Conservation (phyloP, 2,113 vertebrate genomes). For the Procapra przewalskii region DNA sequence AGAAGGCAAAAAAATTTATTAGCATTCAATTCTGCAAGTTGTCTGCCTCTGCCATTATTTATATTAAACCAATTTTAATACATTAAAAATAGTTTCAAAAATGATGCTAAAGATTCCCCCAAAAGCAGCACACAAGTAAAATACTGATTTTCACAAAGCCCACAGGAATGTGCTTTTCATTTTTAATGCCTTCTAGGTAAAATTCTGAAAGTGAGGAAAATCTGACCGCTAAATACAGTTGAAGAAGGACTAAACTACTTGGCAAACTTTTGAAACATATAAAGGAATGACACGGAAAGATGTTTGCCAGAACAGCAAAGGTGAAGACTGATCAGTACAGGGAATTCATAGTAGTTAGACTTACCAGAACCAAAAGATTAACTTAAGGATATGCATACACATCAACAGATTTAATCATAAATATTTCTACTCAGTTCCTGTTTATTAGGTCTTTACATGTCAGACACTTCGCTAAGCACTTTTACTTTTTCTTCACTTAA, state of each 20-base stretch:
- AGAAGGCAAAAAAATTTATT: background rate
- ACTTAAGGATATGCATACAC: background rate
- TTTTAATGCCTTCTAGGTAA: background rate
- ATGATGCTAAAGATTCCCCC: background rate
- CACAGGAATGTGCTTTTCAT: background rate
- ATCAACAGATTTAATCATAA: background rate
- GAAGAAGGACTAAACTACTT: background rate
- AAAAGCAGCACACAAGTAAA: background rate
- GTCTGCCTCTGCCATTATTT: background rate
- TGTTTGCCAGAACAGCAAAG: background rate
- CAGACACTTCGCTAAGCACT: background rate
- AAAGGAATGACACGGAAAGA: background rate
- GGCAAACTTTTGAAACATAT: background rate
- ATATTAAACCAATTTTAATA: conserved; percentile 15
- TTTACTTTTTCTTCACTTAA: background rate
- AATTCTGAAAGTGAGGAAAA: background rate
- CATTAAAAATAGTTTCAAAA: conserved; percentile 21
- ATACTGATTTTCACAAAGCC: background rate
- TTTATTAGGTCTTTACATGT: background rate
- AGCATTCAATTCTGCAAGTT: background rate
- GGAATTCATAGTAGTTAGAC: background rate
- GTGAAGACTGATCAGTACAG: background rate
- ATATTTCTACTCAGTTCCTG: background rate
- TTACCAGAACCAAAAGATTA: background rate
- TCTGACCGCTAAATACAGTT: background rate